These are phyloP conservation scores for Melanotaenia boesemani DNA, from an alignment of 2,797 vertebrate species.

Conservation along the genomic window DNA sequence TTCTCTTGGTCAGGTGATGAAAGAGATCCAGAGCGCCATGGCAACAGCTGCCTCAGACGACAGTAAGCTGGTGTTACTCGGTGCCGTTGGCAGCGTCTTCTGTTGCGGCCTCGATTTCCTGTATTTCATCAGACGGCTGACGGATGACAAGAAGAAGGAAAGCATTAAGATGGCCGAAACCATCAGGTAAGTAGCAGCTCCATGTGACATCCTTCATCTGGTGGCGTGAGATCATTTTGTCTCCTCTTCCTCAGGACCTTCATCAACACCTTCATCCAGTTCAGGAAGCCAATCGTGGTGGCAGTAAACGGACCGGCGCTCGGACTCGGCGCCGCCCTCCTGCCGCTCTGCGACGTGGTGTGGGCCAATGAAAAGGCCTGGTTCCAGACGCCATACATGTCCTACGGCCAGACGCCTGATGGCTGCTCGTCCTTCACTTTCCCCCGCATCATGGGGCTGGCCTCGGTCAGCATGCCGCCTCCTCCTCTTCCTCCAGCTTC, in stretches of 20 bases:
- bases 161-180: slow-evolving; percentile 98
- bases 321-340: slow-evolving; percentile 93
- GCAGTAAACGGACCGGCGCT: slow-evolving; percentile 96
- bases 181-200: slow-evolving; percentile 85
- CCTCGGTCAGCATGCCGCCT: slow-evolving; percentile 86
- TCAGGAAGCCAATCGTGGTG: slow-evolving; percentile 97
- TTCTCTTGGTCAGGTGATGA: slow-evolving; percentile 89
- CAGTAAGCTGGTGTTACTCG: slow-evolving; percentile 94
- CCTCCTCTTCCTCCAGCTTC: too few species aligned
- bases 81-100: slow-evolving; percentile 93
- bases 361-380: slow-evolving; percentile 99
- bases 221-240: neutral
- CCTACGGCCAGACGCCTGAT: slow-evolving; percentile 96
- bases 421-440: slow-evolving; percentile 96
- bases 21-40: slow-evolving; percentile 97
- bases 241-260: slow-evolving; percentile 86
- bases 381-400: slow-evolving; percentile 97
- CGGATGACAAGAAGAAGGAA: slow-evolving; percentile 95
- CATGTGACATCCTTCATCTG: too few species aligned
- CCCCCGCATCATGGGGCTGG: slow-evolving; percentile 95
- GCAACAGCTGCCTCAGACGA: slow-evolving; percentile 94
- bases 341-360: slow-evolving; percentile 97
- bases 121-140: slow-evolving; percentile 93
- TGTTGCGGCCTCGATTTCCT: slow-evolving; percentile 97
- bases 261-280: slow-evolving; percentile 98